Evolutionary conservation across 2,797 vertebrate species (phyloP).

Genomic region (Yasuhikotakia modesta): DNA sequence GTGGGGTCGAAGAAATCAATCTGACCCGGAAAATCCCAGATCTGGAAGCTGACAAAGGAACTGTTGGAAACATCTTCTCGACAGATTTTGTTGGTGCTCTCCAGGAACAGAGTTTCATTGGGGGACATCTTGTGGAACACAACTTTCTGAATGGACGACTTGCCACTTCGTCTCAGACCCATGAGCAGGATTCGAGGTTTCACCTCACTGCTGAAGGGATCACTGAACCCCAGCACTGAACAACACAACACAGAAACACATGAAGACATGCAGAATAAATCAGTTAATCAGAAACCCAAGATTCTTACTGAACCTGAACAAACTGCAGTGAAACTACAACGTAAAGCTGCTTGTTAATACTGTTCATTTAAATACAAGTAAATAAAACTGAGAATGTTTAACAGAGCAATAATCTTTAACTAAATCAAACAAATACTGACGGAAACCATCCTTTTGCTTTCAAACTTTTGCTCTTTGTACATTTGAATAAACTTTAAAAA

Average conservation of each 20-base stretch:
- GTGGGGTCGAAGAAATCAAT: slow-evolving; percentile 92
- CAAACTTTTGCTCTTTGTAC: no score
- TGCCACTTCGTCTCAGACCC: slow-evolving; percentile 91
- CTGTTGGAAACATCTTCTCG: slow-evolving; percentile 90
- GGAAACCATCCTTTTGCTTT: no score
- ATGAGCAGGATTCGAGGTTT: slow-evolving; percentile 93
- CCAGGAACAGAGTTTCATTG: slow-evolving; percentile 88
- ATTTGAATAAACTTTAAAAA: no score
- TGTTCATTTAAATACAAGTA: neutral
- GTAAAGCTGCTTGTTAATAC: neutral
- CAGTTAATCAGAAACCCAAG: neutral
- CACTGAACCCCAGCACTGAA: slow-evolving; percentile 83
- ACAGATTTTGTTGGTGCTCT: slow-evolving; percentile 91
- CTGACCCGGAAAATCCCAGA: slow-evolving; percentile 92
- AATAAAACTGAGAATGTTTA: no score
- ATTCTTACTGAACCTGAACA: neutral
- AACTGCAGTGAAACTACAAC: neutral
- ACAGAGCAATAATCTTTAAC: no score
- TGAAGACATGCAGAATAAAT: neutral
- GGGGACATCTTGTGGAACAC: slow-evolving; percentile 93
- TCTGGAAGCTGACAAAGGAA: slow-evolving; percentile 91
- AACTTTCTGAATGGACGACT: slow-evolving; percentile 95
- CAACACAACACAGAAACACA: slow-evolving; percentile 41
- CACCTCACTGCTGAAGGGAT: slow-evolving; percentile 87
- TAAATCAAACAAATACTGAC: no score